Evolutionary conservation across 1,140 invertebrate genomes (phyloP).

Genomic region (Cardiocondyla obscurior): DNA sequence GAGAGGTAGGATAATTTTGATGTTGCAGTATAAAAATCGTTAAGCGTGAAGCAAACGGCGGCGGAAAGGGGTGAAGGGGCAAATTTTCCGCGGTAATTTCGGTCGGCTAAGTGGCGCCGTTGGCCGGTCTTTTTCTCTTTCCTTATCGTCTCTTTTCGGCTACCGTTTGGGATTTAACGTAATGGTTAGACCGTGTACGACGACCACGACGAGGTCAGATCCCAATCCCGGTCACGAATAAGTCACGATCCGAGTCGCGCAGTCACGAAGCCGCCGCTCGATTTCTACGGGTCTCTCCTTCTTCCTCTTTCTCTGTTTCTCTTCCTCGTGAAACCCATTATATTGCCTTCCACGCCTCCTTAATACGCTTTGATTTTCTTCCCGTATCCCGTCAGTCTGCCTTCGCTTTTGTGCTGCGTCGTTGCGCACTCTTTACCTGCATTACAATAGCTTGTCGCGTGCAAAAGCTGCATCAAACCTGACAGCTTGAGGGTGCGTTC

Average conservation of each 20-base stretch:
- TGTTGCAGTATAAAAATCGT: slow-evolving; percentile 10
- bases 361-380: slow-evolving; percentile 43
- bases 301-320: not conserved
- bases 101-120: slow-evolving; percentile 24
- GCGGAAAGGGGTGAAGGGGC: not conserved
- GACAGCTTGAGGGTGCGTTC: not conserved
- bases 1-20: slow-evolving; percentile 39
- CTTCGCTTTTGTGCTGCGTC: slow-evolving; percentile 12
- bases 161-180: slow-evolving; percentile 63
- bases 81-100: slow-evolving; percentile 46
- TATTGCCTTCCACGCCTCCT: slow-evolving; percentile 33
- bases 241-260: slow-evolving; percentile 64
- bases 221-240: slow-evolving; percentile 69
- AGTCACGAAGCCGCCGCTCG: slow-evolving; percentile 62
- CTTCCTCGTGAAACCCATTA: slow-evolving; percentile 17
- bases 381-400: not conserved
- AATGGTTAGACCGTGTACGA: slow-evolving; percentile 64
- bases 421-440: slow-evolving; percentile 9
- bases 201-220: slow-evolving; percentile 66
- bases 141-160: slow-evolving; percentile 55
- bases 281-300: slow-evolving; percentile 17
- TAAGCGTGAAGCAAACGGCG: too few relatives aligned
- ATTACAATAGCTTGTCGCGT: not conserved
- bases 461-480: not conserved
- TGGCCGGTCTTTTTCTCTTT: not conserved